phyloP scores from a whole-genome alignment of 2,113 vertebrate species.

The Cyprinus carpio region DNA sequence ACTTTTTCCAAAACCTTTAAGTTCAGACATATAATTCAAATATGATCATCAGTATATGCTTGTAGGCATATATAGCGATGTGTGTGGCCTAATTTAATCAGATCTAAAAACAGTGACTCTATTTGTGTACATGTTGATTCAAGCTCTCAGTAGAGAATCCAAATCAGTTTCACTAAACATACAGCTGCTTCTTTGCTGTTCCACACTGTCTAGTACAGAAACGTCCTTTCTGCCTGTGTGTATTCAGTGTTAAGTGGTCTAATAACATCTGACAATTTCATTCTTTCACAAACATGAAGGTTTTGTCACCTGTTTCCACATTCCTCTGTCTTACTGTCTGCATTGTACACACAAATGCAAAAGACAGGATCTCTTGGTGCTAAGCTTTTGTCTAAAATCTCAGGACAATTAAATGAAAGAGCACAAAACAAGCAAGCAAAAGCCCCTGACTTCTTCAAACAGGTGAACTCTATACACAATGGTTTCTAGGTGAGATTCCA shows the following conservation, averaged over 20 bases:
- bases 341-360: slow-evolving; percentile 30
- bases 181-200: neutral
- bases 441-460: slow-evolving; percentile 21
- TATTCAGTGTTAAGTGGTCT: slow-evolving; percentile 36
- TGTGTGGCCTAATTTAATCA: neutral
- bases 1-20: too few relatives aligned
- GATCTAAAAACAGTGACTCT: neutral
- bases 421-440: neutral
- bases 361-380: slow-evolving; percentile 22
- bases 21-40: neutral
- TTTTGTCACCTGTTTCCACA: slow-evolving; percentile 50
- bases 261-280: slow-evolving; percentile 18
- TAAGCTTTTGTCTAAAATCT: slow-evolving; percentile 11
- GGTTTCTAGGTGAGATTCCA: slow-evolving; percentile 4
- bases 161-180: neutral
- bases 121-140: neutral
- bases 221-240: slow-evolving; percentile 3
- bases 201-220: neutral
- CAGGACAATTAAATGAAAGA: slow-evolving; percentile 27
- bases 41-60: neutral
- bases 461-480: neutral
- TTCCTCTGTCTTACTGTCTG: slow-evolving; percentile 15
- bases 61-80: neutral
- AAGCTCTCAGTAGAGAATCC: neutral
- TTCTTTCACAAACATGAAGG: slow-evolving; percentile 60